Base-by-base conservation (phyloP, 2,797 vertebrate species). In the Pipistrellus pygmaeus region DNA sequence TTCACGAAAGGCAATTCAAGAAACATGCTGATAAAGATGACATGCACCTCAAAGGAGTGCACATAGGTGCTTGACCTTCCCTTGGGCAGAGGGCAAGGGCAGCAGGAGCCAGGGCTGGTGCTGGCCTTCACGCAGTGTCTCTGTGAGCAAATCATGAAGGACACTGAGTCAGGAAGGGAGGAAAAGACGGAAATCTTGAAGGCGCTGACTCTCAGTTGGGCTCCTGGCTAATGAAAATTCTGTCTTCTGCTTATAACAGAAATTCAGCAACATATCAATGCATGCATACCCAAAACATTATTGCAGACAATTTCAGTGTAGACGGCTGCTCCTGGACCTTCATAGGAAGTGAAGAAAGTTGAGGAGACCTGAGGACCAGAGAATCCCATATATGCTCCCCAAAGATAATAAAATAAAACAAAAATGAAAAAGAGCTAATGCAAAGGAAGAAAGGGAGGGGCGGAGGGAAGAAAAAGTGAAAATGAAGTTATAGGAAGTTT, bases 31-130 rank as follows among this genome's bases (percentile, higher is more conserved):
- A 30, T 72, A 35, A 68, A 64, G 32, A 51, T 20, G 38, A 6
- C 14, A 1, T 8, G 18, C 11, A 8, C 20, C 41, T 32, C 2
- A 17, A 32, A 62, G 53, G 75, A 3, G 20, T n/a, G 38, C 15
- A 15, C 2, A 3, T 3, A 0, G 0, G 5, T 15, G 17, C 30
- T 8, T 13, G 7, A 35, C 51, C 2, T 21, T 3, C 5, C 32
- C 35, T 6, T 2, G 15, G 48, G 17, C 18, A 91, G 53, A 48
- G 18, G 3, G 6, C 1, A 11, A 5, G 44, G 25, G 5, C 23
- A 8, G 5, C 13, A 9, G 32, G 5, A 46, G 2, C 38, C 11
- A 0, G 3, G 17, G 32, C 20, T 1, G 6, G 0, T 6, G 14
- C 27, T 57, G 4, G 27, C 30, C 14, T 77, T 35, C 9, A 23